Base-by-base conservation (phyloP, 2,888 invertebrate species). In the Ischnura elegans region DNA sequence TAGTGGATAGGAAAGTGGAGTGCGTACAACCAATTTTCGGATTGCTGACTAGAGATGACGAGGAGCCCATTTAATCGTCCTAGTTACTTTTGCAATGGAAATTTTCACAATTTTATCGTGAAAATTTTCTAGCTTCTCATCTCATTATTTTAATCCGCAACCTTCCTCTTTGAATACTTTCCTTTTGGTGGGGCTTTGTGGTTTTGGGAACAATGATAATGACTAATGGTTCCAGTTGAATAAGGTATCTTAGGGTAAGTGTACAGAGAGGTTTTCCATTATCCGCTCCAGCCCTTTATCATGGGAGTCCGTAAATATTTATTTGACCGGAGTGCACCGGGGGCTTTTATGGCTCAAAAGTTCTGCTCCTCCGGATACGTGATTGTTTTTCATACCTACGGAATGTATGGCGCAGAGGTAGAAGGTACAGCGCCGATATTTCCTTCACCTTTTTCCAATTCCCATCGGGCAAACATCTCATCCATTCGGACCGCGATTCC, bases 281-380 rank as follows among this genome's bases (percentile, higher is more conserved):
- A 46, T n/a, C 29, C 29, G 3, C 29, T 4, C 6, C 19, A 47
- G 87, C 45, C 47, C 47, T 76, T 76, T n/a, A 76, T 76, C 87
- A 47, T 47, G 45, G 36, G 45, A 87, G n/a, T 19, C 25, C 47
- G 3, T 47, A 87, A 76, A 43, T 51, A 90, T 90, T 90, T 51
- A 90, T 90, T 90, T 90, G 8, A 90, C 61, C 55, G 13, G 61
- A 90, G 6, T 4, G 61, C 90, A 43, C 90, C 90, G n/a, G 61
- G 61, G 55, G 90, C n/a, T 43, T 43, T 61, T n/a, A 66, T n/a
- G 45, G 42, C 61, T 43, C 61, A 76, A 29, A 61, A 55, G 61
- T 90, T 90, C 90, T 43, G 42, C 55, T 61, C 90, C n/a, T n/a
- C 90, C n/a, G 61, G 90, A 25, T 90, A 90, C 90, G 90, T 90